Conservation (phyloP, 2,797 vertebrate species). For the Eulemur coronatus region DNA sequence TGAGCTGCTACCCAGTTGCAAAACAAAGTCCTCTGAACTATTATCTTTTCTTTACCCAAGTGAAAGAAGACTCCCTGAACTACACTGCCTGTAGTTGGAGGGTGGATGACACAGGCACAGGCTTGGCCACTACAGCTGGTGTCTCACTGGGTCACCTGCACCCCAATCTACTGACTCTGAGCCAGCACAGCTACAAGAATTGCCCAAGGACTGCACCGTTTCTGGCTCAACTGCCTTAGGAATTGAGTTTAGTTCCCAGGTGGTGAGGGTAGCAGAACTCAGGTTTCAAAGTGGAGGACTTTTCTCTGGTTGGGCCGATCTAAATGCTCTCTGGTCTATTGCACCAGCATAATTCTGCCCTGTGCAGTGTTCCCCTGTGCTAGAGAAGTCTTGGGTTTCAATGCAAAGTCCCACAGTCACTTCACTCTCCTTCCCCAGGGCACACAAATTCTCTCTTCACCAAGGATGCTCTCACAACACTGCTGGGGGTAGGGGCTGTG, state of each 20-base stretch:
- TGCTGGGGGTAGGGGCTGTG: too few species aligned
- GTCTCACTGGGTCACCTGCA: not conserved
- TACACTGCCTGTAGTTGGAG: not conserved
- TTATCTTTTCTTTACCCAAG: not conserved
- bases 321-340: not conserved
- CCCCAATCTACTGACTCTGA: not conserved
- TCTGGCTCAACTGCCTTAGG: not conserved
- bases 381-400: not conserved
- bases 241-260: not conserved
- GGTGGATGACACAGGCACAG: not conserved
- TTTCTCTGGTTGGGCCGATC: not conserved
- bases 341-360: not conserved
- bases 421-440: not conserved
- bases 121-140: not conserved
- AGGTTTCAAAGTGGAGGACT: not conserved
- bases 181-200: not conserved
- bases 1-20: not conserved
- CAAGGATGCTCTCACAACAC: not conserved
- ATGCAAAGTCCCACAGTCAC: not conserved
- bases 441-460: not conserved
- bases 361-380: not conserved
- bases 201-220: not conserved
- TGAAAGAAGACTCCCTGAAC: not conserved
- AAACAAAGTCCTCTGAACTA: not conserved
- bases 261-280: not conserved